These are phyloP conservation scores for Pristionchus japonicus DNA, from an alignment of 2,888 invertebrate species.

Conservation along the genomic window DNA sequence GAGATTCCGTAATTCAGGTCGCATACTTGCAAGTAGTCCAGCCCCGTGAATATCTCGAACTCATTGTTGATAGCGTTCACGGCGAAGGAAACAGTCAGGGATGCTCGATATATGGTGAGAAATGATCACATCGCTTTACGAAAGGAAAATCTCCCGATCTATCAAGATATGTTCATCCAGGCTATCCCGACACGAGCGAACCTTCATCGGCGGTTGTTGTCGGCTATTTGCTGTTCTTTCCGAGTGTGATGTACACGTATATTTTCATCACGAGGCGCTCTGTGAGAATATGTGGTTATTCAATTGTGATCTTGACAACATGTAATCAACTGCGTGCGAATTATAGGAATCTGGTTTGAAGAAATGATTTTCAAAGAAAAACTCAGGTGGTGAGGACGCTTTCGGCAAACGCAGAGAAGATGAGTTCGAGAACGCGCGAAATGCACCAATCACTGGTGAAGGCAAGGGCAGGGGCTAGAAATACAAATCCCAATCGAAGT, in stretches of 20 bases:
- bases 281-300: background rate
- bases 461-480: no score
- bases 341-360: no score
- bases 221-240: background rate
- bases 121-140: background rate
- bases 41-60: background rate
- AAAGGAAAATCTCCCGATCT: background rate
- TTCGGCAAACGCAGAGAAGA: background rate
- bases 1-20: background rate
- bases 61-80: background rate
- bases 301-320: background rate
- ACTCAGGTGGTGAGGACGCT: background rate
- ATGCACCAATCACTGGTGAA: background rate
- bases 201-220: background rate
- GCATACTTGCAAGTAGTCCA: background rate
- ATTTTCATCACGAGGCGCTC: background rate
- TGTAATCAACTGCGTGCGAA: no score
- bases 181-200: background rate
- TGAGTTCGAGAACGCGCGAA: background rate
- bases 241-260: background rate
- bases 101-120: background rate
- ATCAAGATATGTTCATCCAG: background rate
- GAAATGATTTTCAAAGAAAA: no score
- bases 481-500: background rate
- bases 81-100: background rate